phyloP scores from a whole-genome alignment of 2,113 vertebrate species.

The Hylia prasina region DNA sequence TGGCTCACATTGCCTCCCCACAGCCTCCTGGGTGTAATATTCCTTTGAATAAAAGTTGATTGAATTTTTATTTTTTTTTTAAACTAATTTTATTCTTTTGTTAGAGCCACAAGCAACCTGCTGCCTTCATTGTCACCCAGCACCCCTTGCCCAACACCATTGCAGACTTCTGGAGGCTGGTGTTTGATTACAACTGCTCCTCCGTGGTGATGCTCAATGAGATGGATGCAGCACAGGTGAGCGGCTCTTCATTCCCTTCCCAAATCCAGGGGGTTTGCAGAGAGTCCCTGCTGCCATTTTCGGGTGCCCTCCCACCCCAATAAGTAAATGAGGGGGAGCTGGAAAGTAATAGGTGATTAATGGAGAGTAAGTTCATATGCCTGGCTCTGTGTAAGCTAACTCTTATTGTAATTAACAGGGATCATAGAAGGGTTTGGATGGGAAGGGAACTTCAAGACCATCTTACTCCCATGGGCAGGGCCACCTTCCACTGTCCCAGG shows the following conservation, averaged over 20 bases:
- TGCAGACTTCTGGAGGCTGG: conserved; percentile 96
- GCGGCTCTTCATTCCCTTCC: background rate
- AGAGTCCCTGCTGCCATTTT: background rate
- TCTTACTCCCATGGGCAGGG: background rate
- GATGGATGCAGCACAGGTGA: conserved; percentile 93
- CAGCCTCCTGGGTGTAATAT: conserved; percentile 28
- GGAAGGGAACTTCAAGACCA: background rate
- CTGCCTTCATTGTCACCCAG: conserved; percentile 96
- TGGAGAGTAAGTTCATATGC: background rate
- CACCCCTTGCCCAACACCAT: conserved; percentile 96
- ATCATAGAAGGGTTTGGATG: background rate
- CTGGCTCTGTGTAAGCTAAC: background rate
- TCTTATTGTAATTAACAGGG: background rate
- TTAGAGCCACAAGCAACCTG: conserved; percentile 98
- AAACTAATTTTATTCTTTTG: conserved; percentile 62
- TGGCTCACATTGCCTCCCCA: conserved; percentile 47
- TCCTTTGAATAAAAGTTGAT: conserved; percentile 49
- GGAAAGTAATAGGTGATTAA: background rate
- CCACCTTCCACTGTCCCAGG: background rate
- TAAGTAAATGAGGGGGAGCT: background rate
- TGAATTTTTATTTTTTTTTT: conserved; percentile 19
- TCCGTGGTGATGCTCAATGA: conserved; percentile 98
- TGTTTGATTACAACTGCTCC: conserved; percentile 98
- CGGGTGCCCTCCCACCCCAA: background rate
- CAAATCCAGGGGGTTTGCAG: background rate